Evolutionary conservation across 2,797 vertebrate genomes (phyloP), one percentile per base, ranked within the genome.

Genomic region (Takifugu ocellatus): DNA sequence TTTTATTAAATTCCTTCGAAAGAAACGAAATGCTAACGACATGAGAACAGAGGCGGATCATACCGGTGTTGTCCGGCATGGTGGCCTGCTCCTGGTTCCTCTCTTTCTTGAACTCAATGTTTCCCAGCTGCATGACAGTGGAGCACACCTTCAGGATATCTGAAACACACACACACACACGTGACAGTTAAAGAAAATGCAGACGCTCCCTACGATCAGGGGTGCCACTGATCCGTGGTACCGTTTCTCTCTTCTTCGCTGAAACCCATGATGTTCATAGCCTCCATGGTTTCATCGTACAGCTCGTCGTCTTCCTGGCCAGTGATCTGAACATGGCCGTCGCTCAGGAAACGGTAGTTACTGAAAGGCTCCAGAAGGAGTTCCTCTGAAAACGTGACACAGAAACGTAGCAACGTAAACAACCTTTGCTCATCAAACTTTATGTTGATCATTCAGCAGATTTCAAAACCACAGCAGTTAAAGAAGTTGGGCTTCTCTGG

Each of bases 1-100:
- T 43, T 5, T 26, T 24, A 45, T 17, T 43, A 3, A 25, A 31
- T 39, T 1, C 31, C n/a, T 39, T 3, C 14, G 36, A 44, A 45
- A 51, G 1, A 39, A 11, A 39, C 36, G 12, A 39, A 39, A 39
- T 39, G 12, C 36, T 39, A 39, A 31, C 6, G 29, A 50, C 2
- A 2, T n/a, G 42, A 9, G 14, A 15, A 27, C 4, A 39, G 39
- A 33, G 54, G 49, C 58, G 3, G 44, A 24, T 84, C 83, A 79
- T 76, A 99, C 97, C 96, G 27, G 97, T 99, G 77, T 97, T 96
- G 43, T 99, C 97, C 0, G 96, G 97, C 97, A 99, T 98, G 46
- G 96, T 97, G 1, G 97, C 97, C 81, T 98, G 96, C 71, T 98
- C 96, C 50, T 97, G 97, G 77, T 96, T 98, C 75, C 96, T 94